Percentiles rank a stretch among this genome's conserved stretches.
Evolutionary conservation across 2,888 invertebrate genomes (phyloP).

Genomic region (Spodoptera picta): DNA sequence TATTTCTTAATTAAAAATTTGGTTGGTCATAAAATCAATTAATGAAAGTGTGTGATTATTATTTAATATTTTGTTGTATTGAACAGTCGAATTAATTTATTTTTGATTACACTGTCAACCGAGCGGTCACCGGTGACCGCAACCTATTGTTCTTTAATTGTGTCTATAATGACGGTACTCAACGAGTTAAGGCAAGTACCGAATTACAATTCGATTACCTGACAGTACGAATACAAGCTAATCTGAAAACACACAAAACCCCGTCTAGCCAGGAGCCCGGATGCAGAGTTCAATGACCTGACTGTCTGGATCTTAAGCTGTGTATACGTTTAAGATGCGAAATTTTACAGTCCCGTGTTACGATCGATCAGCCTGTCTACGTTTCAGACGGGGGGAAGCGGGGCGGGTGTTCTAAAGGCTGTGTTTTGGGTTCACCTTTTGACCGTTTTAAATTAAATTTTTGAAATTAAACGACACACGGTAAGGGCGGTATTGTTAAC

Average conservation of each 20-base stretch:
- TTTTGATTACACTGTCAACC: too few relatives aligned
- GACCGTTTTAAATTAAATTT: constrained; percentile 20
- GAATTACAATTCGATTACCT: too few relatives aligned
- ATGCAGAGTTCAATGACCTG: constrained; percentile 63
- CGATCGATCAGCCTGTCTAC: constrained; percentile 55
- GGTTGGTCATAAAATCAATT: too few relatives aligned
- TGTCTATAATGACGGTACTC: too few relatives aligned
- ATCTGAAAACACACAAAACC: constrained; percentile 32
- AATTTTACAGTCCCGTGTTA: constrained; percentile 50
- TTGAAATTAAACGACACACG: constrained; percentile 7
- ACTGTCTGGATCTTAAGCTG: constrained; percentile 64
- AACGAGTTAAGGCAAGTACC: too few relatives aligned
- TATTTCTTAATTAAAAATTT: too few relatives aligned
- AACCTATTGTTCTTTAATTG: too few relatives aligned
- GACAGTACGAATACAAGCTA: neutral
- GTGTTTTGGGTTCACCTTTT: constrained; percentile 30
- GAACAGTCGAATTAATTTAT: too few relatives aligned
- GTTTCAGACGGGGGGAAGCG: constrained; percentile 34
- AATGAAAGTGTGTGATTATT: too few relatives aligned
- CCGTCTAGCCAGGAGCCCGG: constrained; percentile 45
- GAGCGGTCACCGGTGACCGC: too few relatives aligned
- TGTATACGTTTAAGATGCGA: constrained; percentile 56
- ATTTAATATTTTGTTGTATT: too few relatives aligned
- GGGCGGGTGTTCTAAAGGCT: neutral
- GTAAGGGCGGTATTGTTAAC: neutral